Base-by-base conservation (phyloP, 23 tunicate species). In the Phallusia fumigata region DNA sequence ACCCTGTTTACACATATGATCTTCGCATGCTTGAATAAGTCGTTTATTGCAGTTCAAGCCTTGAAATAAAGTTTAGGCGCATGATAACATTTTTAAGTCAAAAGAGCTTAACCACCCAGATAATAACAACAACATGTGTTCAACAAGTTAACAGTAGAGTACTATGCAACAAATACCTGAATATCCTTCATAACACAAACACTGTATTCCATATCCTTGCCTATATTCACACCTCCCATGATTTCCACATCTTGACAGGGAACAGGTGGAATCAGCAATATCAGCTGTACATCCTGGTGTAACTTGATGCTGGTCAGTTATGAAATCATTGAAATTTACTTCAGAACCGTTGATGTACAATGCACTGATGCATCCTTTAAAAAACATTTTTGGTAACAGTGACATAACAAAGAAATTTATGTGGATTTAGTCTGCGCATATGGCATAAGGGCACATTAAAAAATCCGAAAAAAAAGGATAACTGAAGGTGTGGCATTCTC, bases 1-100 rank as follows among this genome's bases (percentile, higher is more conserved):
- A 64, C 96, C 96, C 72, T 91, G 90, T 58, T 91, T 80, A 65
- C 96, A 91, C 35, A 78, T 51, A 79, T 83, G 49, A 12, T 76
- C 65, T 44, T 78, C 64, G 77, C 96, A 91, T 50, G 13, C 28
- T 21, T 8, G 26, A 21, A 58, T 16, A 58, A 1, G 26, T 58
- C 69, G 26, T 58, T 58, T 22, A 24, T 58, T 58, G 28, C 69
- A 58, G 28, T 58, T 58, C 13, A 24, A 21, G 13, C 69, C 69
- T 58, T 8, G 8, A 58, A 13, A 58, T 2, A 13, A 58, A 58
- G 69, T 58, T 58, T 58, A n/a, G n/a, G n/a, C n/a, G n/a, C n/a
- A n/a, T n/a, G n/a, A n/a, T n/a, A n/a, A n/a, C n/a, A n/a, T n/a
- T n/a, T n/a, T n/a, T n/a, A n/a, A n/a, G n/a, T n/a, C n/a, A n/a